Evolutionary conservation across 2,888 invertebrate genomes (phyloP).

Genomic region (Crematogaster levior): DNA sequence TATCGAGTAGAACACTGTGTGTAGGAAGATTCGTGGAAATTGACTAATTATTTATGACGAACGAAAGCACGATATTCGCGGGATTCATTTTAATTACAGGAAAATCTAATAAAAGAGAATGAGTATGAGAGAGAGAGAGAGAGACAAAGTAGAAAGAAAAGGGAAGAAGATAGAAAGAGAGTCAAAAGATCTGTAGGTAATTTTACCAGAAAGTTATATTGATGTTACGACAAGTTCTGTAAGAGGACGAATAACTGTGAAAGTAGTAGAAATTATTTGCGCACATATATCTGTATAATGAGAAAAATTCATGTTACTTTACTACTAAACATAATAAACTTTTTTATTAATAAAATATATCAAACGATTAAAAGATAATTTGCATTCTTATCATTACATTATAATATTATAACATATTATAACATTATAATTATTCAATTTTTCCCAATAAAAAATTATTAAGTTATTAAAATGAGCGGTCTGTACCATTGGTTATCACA

Average conservation of each 20-base stretch:
- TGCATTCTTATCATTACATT: not conserved
- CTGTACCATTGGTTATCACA: not conserved
- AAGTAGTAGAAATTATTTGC: constrained; percentile 9
- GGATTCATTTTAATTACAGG: constrained; percentile 32
- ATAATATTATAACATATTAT: not conserved
- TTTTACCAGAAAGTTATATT: constrained; percentile 6
- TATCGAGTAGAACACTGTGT: constrained; percentile 22
- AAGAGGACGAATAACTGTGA: not conserved
- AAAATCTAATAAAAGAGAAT: constrained; percentile 1
- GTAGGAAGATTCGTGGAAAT: constrained; percentile 40
- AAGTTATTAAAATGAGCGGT: not conserved
- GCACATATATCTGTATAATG: not conserved
- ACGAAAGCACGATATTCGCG: not conserved
- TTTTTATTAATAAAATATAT: not conserved
- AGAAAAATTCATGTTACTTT: not conserved
- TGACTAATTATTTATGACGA: constrained; percentile 21
- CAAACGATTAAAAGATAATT: not conserved
- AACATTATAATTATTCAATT: no score
- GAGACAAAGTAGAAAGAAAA: not conserved
- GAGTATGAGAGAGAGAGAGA: not conserved
- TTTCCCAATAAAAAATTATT: not conserved
- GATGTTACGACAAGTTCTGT: not conserved
- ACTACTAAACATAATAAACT: not conserved
- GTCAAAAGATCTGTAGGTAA: not conserved
- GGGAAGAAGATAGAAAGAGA: not conserved